Evolutionary conservation across 2,113 vertebrate species (phyloP), one percentile per base, ranked within the genome.

Genomic region (Crotalus horridus): DNA sequence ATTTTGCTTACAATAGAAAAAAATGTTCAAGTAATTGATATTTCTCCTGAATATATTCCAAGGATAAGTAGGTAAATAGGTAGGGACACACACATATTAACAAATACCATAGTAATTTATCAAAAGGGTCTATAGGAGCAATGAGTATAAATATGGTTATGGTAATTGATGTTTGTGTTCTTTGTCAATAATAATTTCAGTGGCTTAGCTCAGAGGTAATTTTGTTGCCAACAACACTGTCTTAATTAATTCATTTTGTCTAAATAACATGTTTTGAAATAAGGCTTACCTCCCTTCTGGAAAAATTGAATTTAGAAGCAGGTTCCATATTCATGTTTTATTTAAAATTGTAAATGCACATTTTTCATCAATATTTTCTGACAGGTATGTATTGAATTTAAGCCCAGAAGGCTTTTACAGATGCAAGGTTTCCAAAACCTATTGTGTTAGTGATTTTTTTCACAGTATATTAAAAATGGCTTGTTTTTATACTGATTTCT

Each of bases 311-410:
- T 96, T 97, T 94, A 91, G 64, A 15, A 95, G 53, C 43, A 94
- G 23, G 12, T 93, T 96, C 86, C 93, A 94, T 96, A 95, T 95
- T 97, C 93, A 95, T 94, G 81, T 96, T 92, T 96, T 96, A 97
- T 92, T 96, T 97, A 97, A 93, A 97, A 95, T 96, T 96, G 95
- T 94, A 96, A 96, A 97, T 93, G 89, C 11, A 95, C 91, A 94
- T 94, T 96, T 97, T 97, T 94, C 94, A 96, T 97, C 96, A 95
- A 93, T 97, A 95, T 93, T 97, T 97, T 97, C 92, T 97, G 97
- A 96, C 96, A 97, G 87, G 10, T 96, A 96, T 96, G 90, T 94
- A 97, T 96, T 97, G 94, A 94, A 96, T 97, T 97, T 94, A 95
- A 93, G 93, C 95, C 93, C 94, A 95, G 93, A 97, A 95, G 94